Conservation (phyloP, 2,113 vertebrate genomes). For the Hyperoodon ampullatus region DNA sequence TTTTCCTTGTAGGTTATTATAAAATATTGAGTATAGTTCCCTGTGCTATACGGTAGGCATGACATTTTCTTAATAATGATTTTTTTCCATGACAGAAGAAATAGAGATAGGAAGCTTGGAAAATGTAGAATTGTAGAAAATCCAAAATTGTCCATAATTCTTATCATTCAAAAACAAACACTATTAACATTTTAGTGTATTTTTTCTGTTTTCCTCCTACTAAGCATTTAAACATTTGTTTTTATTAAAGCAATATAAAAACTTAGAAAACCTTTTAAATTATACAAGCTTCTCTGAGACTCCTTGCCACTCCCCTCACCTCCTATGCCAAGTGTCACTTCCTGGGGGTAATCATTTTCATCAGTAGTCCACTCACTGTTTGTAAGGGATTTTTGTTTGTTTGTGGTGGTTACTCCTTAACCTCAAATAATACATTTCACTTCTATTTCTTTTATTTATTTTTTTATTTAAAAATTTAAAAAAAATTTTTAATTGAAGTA, state of each 20-base stretch:
- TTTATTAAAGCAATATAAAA: slow-evolving; percentile 39
- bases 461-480: too few species aligned
- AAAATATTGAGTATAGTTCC: background rate
- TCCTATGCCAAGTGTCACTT: background rate
- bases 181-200: background rate
- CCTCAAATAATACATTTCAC: background rate
- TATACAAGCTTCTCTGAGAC: background rate
- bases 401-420: background rate
- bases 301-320: background rate
- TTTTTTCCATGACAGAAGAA: background rate
- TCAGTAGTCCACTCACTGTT: background rate
- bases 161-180: slow-evolving; percentile 14
- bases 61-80: background rate
- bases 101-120: background rate
- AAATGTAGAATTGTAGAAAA: background rate
- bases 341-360: background rate
- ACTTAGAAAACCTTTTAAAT: slow-evolving; percentile 15
- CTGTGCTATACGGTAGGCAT: background rate
- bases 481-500: too few species aligned
- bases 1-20: background rate
- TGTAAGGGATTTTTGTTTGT: slow-evolving; percentile 1
- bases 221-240: background rate
- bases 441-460: background rate
- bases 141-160: background rate
- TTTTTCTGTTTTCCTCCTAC: background rate